A percentile compares a stretch with the other conserved stretches of the same genome.
Evolutionary conservation across 2,113 vertebrate species (phyloP).

Genomic region (Neopipo cinnamomea): DNA sequence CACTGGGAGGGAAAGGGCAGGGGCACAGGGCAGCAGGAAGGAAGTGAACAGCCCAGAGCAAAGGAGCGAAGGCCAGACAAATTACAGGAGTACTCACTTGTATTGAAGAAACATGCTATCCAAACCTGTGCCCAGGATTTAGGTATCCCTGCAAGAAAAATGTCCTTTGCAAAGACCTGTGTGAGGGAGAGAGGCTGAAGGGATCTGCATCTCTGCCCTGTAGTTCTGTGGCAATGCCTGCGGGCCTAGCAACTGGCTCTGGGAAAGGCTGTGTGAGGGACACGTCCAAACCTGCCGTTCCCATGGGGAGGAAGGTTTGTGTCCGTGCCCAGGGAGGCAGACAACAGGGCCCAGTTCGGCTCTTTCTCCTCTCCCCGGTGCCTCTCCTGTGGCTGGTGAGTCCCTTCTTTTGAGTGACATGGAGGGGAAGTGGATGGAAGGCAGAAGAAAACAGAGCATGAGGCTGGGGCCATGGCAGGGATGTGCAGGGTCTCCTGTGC

Average conservation of each 20-base stretch:
- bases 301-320: constrained; percentile 34
- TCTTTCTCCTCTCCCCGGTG: neutral
- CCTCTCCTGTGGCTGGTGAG: neutral
- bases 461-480: neutral
- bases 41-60: neutral
- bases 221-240: neutral
- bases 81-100: neutral
- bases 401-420: neutral
- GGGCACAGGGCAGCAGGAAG: neutral
- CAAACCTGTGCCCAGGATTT: neutral
- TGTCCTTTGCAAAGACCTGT: neutral
- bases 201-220: neutral
- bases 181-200: neutral
- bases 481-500: accelerated
- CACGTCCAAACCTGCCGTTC: neutral
- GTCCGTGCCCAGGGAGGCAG: accelerated
- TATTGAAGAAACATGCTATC: neutral
- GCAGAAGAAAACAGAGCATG: accelerated
- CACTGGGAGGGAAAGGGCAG: neutral
- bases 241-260: accelerated
- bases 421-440: neutral
- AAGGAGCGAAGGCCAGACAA: neutral
- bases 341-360: neutral
- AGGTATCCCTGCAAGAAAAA: neutral
- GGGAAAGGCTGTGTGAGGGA: neutral